Evolutionary conservation across 2,113 vertebrate genomes (phyloP), one percentile per base, ranked within the genome.

Genomic region (Gasterosteus nipponicus): DNA sequence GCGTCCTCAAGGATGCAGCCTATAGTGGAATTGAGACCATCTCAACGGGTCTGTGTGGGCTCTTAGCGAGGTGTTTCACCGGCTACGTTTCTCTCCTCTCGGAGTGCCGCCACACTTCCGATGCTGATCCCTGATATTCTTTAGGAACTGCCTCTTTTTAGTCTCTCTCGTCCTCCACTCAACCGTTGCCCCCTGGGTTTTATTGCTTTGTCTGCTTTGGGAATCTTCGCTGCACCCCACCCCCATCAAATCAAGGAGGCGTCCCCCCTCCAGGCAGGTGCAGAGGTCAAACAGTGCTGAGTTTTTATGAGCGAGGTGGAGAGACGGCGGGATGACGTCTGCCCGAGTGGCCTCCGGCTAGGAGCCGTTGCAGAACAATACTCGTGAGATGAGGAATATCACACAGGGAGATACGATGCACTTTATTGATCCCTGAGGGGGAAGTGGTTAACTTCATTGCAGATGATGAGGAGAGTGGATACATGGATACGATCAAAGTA

Each of bases 221-320:
- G 59, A 73, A 44, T 73, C n/a, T 77, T 57, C 26, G 16, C 59
- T 26, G 8, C 7, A 38, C 6, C 11, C 62, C 29, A 42, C 65
- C 56, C 69, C 39, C 49, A 69, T 63, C 82, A 86, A 88, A 83
- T 81, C 81, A 84, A 78, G 78, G 67, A 64, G 75, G 64, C 46
- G 0, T 31, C 60, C 22, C 56, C 77, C 78, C 68, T 74, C 38
- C n/a, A 67, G 84, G 62, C 75, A 77, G 58, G 78, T 78, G 80
- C 84, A 82, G 67, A 74, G 87, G 84, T 88, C 84, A 85, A 79
- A 69, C 42, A 75, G 75, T 80, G 69, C 78, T 62, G 64, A 66
- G 64, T 74, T 78, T 79, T 84, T 87, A 87, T 73, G 78, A 59
- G 75, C 67, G 14, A 29, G 56, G 51, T 57, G 59, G 54, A 70